Percentiles rank a stretch among this genome's conserved stretches.
Evolutionary conservation across 35 echinoderm and acorn worm genomes (phyloP).

Genomic region (Heliocidaris erythrogramma): DNA sequence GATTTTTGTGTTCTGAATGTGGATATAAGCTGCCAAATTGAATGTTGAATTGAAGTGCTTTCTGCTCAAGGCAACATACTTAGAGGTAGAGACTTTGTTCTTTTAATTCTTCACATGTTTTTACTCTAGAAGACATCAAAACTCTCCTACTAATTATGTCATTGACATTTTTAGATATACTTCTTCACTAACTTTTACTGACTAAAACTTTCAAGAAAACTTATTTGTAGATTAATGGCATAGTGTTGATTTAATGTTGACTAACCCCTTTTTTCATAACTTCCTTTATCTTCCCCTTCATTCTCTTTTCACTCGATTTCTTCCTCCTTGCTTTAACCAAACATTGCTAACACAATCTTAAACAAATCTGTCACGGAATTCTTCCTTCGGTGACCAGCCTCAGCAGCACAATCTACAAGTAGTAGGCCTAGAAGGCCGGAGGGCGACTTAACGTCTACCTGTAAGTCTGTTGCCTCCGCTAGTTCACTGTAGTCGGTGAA

Average conservation of each 20-base stretch:
- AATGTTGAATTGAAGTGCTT: neutral
- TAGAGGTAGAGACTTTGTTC: neutral
- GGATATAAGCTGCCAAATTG: neutral
- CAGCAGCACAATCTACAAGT: neutral
- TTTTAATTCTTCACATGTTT: neutral
- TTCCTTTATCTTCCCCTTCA: neutral
- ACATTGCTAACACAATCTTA: conserved; percentile 11
- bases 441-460: conserved; percentile 47
- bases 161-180: neutral
- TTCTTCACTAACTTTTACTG: neutral
- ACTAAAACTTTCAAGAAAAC: neutral
- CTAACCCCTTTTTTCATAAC: neutral
- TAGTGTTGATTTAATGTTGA: neutral
- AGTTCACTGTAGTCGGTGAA: neutral
- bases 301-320: neutral
- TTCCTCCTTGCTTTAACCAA: neutral
- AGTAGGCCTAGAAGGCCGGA: neutral
- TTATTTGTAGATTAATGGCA: neutral
- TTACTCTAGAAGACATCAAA: neutral
- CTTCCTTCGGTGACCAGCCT: conserved; percentile 5
- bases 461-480: conserved; percentile 49
- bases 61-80: neutral
- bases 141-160: neutral
- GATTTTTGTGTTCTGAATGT: neutral
- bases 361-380: conserved; percentile 15